These are phyloP conservation scores for Drosophila baimaii DNA, from an alignment of 1,140 invertebrate species.

Conservation along the genomic window DNA sequence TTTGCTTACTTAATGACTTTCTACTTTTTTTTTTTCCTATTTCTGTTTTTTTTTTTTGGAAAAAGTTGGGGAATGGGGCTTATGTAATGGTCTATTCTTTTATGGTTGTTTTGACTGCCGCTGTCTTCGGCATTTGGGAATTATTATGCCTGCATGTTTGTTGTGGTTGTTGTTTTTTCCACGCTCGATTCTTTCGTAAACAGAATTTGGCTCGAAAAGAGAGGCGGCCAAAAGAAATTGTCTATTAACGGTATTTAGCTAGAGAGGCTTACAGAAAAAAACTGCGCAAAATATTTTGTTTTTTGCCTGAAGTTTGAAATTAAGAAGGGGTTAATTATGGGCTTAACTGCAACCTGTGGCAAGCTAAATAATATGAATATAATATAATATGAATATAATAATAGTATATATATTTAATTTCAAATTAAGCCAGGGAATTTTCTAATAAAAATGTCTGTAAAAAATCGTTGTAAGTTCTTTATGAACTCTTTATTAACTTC, in stretches of 20 bases:
- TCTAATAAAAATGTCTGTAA: too few relatives aligned
- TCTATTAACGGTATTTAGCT: slow-evolving; percentile 66
- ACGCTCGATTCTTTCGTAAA: slow-evolving; percentile 53
- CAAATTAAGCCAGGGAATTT: too few relatives aligned
- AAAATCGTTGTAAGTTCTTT: neutral
- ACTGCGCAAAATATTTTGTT: slow-evolving; percentile 7
- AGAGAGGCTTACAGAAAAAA: slow-evolving; percentile 34
- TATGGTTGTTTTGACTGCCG: slow-evolving; percentile 39
- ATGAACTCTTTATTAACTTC: neutral
- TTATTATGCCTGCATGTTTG: slow-evolving; percentile 34
- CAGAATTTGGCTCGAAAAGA: slow-evolving; percentile 54
- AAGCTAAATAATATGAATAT: neutral
- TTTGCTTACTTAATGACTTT: slow-evolving; percentile 55
- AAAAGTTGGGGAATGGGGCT: slow-evolving; percentile 29
- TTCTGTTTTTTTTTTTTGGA: slow-evolving; percentile 1
- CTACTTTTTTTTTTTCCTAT: slow-evolving; percentile 32
- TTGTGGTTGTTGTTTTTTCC: slow-evolving; percentile 28
- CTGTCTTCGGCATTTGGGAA: slow-evolving; percentile 36
- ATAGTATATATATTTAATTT: too few relatives aligned
- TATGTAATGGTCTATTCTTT: slow-evolving; percentile 56
- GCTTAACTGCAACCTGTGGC: too few relatives aligned
- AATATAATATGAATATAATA: too few relatives aligned
- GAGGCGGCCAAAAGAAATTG: slow-evolving; percentile 21
- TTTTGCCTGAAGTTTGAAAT: neutral
- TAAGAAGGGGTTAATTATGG: neutral